A percentile compares a stretch with the other conserved stretches of the same genome.
Evolutionary conservation across 2,113 vertebrate species (phyloP).

Genomic region (Burhinus oedicnemus): DNA sequence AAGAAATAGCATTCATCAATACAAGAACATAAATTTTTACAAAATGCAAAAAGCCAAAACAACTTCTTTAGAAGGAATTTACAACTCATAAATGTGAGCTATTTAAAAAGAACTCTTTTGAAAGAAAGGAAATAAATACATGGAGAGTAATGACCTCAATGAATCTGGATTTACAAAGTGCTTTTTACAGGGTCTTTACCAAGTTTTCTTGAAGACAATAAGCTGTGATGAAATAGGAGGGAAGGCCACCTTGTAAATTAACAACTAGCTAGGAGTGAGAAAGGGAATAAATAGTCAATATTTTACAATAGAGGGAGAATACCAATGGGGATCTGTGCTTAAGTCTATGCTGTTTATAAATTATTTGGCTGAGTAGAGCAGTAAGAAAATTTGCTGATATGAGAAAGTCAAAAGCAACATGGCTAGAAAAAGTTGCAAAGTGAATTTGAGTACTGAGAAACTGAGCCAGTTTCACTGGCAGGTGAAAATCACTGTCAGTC

Average conservation of each 20-base stretch:
- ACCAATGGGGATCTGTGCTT: neutral
- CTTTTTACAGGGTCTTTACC: neutral
- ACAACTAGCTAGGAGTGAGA: neutral
- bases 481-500: neutral
- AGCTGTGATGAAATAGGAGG: neutral
- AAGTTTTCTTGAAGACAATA: neutral
- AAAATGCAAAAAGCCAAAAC: neutral
- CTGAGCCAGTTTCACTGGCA: neutral
- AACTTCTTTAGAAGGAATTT: neutral
- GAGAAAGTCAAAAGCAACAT: neutral
- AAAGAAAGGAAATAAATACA: neutral
- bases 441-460: neutral
- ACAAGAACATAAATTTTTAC: neutral
- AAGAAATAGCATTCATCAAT: neutral
- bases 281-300: neutral
- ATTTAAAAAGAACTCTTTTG: neutral
- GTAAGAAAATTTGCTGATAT: neutral
- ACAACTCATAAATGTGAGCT: neutral
- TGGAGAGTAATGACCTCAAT: neutral
- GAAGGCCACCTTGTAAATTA: neutral
- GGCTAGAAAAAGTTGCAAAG: neutral
- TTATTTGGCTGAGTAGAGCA: neutral
- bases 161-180: neutral
- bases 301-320: neutral
- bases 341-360: neutral